Conservation (phyloP, 1,140 invertebrate genomes). For the Drosophila melanica region DNA sequence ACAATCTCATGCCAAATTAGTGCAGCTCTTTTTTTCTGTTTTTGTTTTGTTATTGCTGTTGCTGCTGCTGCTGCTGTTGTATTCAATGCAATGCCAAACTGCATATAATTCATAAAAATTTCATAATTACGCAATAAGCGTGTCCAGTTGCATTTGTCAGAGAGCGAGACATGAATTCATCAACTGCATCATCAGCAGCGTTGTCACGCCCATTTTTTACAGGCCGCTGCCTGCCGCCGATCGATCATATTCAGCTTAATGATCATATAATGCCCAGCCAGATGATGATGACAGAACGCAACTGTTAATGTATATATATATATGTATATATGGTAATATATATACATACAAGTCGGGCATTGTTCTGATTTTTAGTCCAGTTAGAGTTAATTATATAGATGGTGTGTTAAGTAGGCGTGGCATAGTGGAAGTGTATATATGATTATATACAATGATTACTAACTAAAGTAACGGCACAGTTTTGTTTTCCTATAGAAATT, state of each 20-base stretch:
- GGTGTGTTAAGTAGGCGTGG: too few species aligned
- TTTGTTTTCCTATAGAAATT: too few species aligned
- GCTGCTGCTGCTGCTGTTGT: too few species aligned
- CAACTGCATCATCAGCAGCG: conserved; percentile 64
- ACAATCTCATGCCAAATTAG: conserved; percentile 79
- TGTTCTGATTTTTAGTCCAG: not conserved
- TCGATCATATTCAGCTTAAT: conserved; percentile 73
- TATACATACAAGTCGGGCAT: too few species aligned
- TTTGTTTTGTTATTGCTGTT: conserved; percentile 1
- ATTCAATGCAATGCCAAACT: conserved; percentile 20
- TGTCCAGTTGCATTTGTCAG: conserved; percentile 71
- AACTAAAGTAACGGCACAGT: too few species aligned
- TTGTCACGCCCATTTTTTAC: conserved; percentile 62
- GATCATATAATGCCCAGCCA: conserved; percentile 65
- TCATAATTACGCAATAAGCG: conserved; percentile 80
- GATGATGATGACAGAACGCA: not conserved
- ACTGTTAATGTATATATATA: not conserved
- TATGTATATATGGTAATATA: not conserved
- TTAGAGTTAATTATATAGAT: too few species aligned
- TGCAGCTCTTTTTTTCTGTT: conserved; percentile 66
- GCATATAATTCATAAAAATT: conserved; percentile 78
- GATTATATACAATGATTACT: too few species aligned
- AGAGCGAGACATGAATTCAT: conserved; percentile 64
- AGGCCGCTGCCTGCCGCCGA: conserved; percentile 21
- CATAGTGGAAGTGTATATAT: too few species aligned